A percentile compares a stretch with the other conserved stretches of the same genome.
Conservation (phyloP, 2,888 invertebrate genomes). For the Nebria brevicollis region DNA sequence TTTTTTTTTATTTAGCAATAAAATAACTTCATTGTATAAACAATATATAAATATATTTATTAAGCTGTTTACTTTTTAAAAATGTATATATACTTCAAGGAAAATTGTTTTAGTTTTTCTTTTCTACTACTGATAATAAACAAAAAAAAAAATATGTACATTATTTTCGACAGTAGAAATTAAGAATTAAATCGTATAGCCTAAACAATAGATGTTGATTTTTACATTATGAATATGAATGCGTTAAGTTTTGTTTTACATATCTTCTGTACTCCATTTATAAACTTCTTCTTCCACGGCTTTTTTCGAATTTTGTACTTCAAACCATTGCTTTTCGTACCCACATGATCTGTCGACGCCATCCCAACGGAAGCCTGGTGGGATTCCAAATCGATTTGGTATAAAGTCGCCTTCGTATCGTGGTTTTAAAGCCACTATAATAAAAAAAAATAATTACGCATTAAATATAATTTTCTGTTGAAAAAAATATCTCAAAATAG, state of each 20-base stretch:
- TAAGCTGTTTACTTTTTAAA: too few species aligned
- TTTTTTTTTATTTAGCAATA: too few species aligned
- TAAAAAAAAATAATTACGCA: constrained; percentile 47
- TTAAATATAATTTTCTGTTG: constrained; percentile 16
- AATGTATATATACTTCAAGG: too few species aligned
- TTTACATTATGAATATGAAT: background rate
- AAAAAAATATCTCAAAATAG: too few species aligned
- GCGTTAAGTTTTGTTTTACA: constrained; percentile 67
- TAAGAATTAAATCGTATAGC: too few species aligned
- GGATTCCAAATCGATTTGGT: constrained; percentile 91
- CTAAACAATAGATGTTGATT: too few species aligned
- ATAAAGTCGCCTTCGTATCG: constrained; percentile 85
- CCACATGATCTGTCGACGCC: constrained; percentile 98
- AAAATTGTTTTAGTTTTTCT: too few species aligned
- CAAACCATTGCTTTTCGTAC: constrained; percentile 91
- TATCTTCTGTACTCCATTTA: constrained; percentile 94
- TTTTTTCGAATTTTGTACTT: constrained; percentile 76
- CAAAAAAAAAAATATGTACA: too few species aligned
- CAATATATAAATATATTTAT: too few species aligned
- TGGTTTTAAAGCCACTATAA: constrained; percentile 68
- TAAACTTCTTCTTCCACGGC: constrained; percentile 88
- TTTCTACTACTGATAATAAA: too few species aligned
- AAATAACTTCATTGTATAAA: too few species aligned
- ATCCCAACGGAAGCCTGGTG: constrained; percentile 97
- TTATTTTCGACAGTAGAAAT: too few species aligned